These are phyloP conservation scores for Epirrhoe alternata DNA, from an alignment of 2,888 invertebrate genomes.

Conservation along the genomic window DNA sequence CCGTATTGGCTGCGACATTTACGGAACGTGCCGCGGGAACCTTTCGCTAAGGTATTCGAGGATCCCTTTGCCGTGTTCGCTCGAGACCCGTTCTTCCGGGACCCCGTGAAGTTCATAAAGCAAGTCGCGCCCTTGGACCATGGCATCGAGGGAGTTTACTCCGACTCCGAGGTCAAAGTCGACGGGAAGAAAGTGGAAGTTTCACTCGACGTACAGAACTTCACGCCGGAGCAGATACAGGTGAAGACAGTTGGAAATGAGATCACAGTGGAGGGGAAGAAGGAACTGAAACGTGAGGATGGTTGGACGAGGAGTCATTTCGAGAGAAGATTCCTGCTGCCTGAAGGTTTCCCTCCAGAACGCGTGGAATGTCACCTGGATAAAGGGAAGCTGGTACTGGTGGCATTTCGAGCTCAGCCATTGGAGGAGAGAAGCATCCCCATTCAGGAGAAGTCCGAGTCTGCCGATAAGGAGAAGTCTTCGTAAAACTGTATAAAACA, in stretches of 20 bases:
- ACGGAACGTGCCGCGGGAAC: conserved; percentile 70
- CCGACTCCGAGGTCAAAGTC: conserved; percentile 82
- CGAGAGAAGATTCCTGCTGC: conserved; percentile 89
- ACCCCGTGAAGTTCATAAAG: conserved; percentile 67
- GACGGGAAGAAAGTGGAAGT: conserved; percentile 90
- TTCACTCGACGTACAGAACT: conserved; percentile 91
- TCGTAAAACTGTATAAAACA: conserved; percentile 2
- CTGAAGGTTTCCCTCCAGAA: conserved; percentile 90
- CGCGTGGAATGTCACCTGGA: conserved; percentile 90
- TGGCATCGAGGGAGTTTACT: conserved; percentile 79
- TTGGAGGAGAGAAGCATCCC: conserved; percentile 67
- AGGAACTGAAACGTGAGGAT: conserved; percentile 90
- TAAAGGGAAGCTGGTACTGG: conserved; percentile 89
- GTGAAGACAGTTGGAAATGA: conserved; percentile 91
- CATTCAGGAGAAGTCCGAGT: conserved; percentile 61
- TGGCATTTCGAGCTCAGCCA: conserved; percentile 85
- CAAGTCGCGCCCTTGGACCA: conserved; percentile 65
- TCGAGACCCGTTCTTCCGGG: conserved; percentile 75
- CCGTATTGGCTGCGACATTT: conserved; percentile 79
- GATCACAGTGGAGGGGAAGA: conserved; percentile 91
- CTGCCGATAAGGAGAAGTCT: conserved; percentile 39
- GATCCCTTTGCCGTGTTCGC: conserved; percentile 69
- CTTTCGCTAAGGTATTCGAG: conserved; percentile 63
- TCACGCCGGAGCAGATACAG: conserved; percentile 90
- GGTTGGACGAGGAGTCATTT: conserved; percentile 91